Conservation (phyloP, 2,113 vertebrate genomes). For the Bos indicus region DNA sequence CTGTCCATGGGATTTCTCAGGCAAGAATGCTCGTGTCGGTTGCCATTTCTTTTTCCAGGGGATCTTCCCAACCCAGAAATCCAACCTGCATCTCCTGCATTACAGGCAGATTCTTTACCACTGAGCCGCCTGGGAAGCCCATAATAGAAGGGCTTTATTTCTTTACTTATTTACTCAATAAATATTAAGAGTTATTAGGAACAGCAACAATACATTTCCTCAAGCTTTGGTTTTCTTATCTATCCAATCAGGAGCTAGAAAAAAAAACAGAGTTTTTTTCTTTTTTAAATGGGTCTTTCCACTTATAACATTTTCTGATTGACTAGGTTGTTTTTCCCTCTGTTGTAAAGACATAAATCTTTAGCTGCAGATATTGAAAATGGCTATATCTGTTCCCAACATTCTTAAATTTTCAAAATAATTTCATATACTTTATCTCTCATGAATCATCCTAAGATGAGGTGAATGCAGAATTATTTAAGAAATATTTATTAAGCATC, state of each 20-base stretch:
- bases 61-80: background rate
- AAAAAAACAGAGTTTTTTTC: background rate
- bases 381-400: background rate
- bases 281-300: background rate
- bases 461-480: background rate
- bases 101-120: background rate
- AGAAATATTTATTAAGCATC: background rate
- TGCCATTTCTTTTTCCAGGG: background rate
- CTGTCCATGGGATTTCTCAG: background rate
- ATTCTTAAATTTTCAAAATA: background rate
- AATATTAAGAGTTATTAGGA: background rate
- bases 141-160: background rate
- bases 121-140: background rate
- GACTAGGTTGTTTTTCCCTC: background rate
- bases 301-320: background rate
- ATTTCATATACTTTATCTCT: background rate
- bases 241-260: background rate
- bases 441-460: background rate
- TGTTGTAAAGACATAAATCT: background rate
- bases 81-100: background rate
- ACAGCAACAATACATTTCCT: background rate
- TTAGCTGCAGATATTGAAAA: background rate
- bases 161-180: background rate
- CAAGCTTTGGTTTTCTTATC: background rate
- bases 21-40: rapidly evolving